Conservation (phyloP, 64 coral and sea anemone species). For the Actinia tenebrosa region DNA sequence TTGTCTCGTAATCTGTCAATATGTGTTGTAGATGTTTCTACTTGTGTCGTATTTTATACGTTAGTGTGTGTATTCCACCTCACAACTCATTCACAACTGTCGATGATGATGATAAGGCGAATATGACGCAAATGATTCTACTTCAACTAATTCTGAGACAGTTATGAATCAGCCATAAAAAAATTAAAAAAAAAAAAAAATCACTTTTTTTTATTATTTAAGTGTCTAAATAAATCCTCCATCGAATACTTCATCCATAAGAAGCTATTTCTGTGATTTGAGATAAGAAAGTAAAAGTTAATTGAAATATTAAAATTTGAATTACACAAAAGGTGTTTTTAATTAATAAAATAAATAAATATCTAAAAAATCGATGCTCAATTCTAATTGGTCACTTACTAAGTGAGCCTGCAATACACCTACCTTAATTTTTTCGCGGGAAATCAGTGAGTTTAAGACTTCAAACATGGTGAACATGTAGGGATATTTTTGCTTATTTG, state of each 20-base stretch:
- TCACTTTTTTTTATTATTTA: too few species aligned
- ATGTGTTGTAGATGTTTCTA: neutral
- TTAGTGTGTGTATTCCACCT: neutral
- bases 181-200: too few species aligned
- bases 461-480: neutral
- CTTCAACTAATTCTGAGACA: constrained; percentile 2
- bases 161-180: neutral
- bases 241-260: neutral
- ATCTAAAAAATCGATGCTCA: neutral
- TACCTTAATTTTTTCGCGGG: neutral
- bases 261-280: neutral
- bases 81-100: neutral
- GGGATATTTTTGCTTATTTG: neutral
- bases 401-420: constrained; percentile 4
- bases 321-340: too few species aligned
- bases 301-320: neutral
- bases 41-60: constrained; percentile 5
- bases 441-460: neutral
- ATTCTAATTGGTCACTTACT: neutral
- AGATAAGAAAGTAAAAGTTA: neutral
- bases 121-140: constrained; percentile 20
- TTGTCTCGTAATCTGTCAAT: neutral
- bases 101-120: constrained; percentile 33
- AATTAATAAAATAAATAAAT: neutral
- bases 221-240: too few species aligned